These are phyloP conservation scores for Recurvirostra avosetta DNA, from an alignment of 2,113 vertebrate species.

Conservation along the genomic window DNA sequence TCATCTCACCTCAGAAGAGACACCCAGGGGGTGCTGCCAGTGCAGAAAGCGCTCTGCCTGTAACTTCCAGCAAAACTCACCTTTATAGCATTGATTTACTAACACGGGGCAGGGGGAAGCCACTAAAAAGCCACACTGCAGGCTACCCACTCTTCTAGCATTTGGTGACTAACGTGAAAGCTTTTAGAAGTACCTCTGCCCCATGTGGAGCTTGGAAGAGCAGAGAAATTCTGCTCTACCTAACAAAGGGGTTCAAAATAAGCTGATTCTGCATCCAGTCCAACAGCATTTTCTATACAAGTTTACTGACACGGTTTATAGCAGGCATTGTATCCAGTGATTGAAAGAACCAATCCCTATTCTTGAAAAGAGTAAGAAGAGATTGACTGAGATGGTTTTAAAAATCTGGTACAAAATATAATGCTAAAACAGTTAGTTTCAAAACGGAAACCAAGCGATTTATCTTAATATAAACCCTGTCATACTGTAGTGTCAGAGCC, in stretches of 20 bases:
- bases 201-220: not conserved
- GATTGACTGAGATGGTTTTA: not conserved
- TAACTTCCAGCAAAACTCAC: not conserved
- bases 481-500: not conserved
- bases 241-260: not conserved
- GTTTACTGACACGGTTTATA: not conserved
- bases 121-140: accelerated
- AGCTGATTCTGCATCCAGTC: not conserved
- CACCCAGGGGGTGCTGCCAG: not conserved
- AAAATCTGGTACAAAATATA: not conserved
- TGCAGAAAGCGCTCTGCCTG: not conserved
- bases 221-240: not conserved
- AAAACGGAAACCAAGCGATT: not conserved
- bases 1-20: not conserved
- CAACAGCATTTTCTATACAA: not conserved
- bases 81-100: no score
- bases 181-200: not conserved
- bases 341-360: not conserved
- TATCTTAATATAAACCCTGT: not conserved
- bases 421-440: not conserved
- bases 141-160: not conserved
- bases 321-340: not conserved
- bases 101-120: accelerated
- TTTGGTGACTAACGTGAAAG: not conserved
- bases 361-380: not conserved